Base-by-base conservation (phyloP, 2,888 invertebrate genomes). In the Perizoma flavofasciatum region DNA sequence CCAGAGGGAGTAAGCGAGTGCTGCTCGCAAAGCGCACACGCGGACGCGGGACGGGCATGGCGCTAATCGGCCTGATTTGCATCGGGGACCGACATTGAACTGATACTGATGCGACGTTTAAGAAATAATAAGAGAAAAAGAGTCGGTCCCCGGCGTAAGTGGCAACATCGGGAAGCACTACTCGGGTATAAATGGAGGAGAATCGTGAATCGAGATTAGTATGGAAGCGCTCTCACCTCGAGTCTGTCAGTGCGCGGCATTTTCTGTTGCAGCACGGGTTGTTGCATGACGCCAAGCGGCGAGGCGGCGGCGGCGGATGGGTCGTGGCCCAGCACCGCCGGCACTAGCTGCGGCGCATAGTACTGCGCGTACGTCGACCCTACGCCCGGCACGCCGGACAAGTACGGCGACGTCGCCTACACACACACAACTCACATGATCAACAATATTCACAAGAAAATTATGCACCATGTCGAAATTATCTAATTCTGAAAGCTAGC, bases 181-280 rank as follows among this genome's bases (percentile, higher is more conserved):
- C 78, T 80, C 72, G 75, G 79, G 75, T 77, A 68, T 69, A 50
- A 56, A 58, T 77, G 79, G 79, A 58, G 64, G 46, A 66, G 63
- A 55, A 47, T 56, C 40, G 51, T 61, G 61, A 61, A 55, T 51
- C 32, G 34, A 54, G 37, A 53, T 80, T 75, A 58, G 78, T 79
- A 81, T 75, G 81, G 61, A 55, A 45, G 64, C 49, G 60, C 60
- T 65, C 95, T 95, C 95, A 98, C 98, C 98, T 98, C 98, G 93
- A 98, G 95, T 93, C 98, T 95, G 93, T 98, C 98, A 87, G 97
- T 96, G 92, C 98, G 96, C 79, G 97, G 97, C 94, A 98, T 94
- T 94, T 98, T 98, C 94, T 98, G 98, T 93, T 97, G 92, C 96
- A 96, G 88, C 96, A 97, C 93, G 93, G 96, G 89, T 94, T 97